Conservation (phyloP, 2,797 vertebrate genomes). For the Pipistrellus pipistrellus region DNA sequence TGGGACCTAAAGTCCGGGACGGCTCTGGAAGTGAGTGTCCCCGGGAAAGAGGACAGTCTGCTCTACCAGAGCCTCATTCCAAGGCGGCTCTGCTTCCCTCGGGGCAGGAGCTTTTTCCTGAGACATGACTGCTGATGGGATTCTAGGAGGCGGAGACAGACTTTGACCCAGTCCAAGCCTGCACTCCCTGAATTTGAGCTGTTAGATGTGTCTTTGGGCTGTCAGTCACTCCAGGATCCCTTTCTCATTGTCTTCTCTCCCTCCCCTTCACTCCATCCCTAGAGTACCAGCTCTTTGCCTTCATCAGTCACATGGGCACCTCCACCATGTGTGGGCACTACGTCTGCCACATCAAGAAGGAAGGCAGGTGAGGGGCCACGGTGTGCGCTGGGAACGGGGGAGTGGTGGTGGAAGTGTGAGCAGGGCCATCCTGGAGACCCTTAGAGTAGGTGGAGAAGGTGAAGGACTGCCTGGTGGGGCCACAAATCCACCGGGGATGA, state of each 20-base stretch:
- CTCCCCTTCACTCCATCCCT: slow-evolving; percentile 63
- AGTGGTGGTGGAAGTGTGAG: background rate
- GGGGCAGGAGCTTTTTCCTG: background rate
- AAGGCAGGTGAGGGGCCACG: slow-evolving; percentile 92
- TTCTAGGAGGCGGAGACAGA: background rate
- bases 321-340: slow-evolving; percentile 99
- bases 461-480: background rate
- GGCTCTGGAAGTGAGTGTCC: slow-evolving; percentile 95
- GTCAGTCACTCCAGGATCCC: background rate
- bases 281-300: slow-evolving; percentile 99
- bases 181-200: background rate
- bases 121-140: background rate
- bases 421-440: background rate
- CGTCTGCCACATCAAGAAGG: slow-evolving; percentile 99
- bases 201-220: background rate
- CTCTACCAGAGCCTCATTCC: background rate
- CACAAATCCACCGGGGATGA: background rate
- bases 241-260: slow-evolving; percentile 11
- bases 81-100: background rate
- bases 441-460: background rate
- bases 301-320: slow-evolving; percentile 99
- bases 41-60: background rate
- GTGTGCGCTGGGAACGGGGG: background rate
- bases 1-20: slow-evolving; percentile 96
- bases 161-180: background rate